Evolutionary conservation across 2,797 vertebrate genomes (phyloP), one percentile per base, ranked within the genome.

Genomic region (Myripristis murdjan): DNA sequence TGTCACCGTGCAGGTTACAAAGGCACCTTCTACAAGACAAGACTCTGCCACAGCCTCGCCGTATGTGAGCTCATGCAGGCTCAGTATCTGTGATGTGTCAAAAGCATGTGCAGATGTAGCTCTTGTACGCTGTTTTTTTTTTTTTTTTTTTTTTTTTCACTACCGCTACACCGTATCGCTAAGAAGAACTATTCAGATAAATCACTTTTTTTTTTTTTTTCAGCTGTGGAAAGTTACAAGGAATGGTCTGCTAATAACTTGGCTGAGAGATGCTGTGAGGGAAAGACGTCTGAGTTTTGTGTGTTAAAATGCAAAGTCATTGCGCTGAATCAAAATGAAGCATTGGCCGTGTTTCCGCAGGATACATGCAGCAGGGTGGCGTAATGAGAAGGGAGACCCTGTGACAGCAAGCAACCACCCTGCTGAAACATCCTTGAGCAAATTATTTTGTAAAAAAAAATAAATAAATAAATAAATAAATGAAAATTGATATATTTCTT

Each of bases 1-100:
- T 84, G 63, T 78, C 69, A 62, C 39, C 67, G 47, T 66, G 33
- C 52, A 63, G 59, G 55, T 65, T 79, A 72, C 52, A 86, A 84
- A 87, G 74, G 80, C 75, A 81, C 70, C 85, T 67, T 80, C 52
- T 26, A 28, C 41, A 56, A 78, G 53, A 82, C 5, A 7, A 62
- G 33, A 76, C 33, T 6, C 8, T 81, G 70, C 61, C 44, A 77
- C 46, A 64, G 59, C 26, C 26, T 60, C 44, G 6, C 73, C 85
- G 72, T 75, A 70, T 83, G 81, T 51, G 68, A 72, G 54, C 64
- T 69, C 24, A 15, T 78, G 72, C 44, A 56, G 55, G n/a, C 62
- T 47, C 37, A 0, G 22, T 15, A 18, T 70, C 63, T 69, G 65
- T 43, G 62, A 52, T 23, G 61, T 65, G 66, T 68, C 49, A 51